phyloP scores from a whole-genome alignment of 2,797 vertebrate genomes.

The Periophthalmus magnuspinnatus region DNA sequence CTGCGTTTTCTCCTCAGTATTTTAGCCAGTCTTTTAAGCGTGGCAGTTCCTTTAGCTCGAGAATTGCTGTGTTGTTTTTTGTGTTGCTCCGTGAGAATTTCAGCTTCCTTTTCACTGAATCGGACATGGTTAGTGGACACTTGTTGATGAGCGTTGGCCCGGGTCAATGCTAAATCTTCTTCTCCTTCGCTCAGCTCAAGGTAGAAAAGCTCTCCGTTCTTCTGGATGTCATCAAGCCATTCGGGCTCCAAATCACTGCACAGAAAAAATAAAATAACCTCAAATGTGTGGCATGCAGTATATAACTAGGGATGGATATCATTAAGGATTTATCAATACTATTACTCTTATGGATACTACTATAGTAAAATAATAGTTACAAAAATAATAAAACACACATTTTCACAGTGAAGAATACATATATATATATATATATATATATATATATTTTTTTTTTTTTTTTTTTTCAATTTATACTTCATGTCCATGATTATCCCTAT shows the following conservation, averaged over 20 bases:
- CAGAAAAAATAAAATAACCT: not conserved
- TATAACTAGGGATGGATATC: not conserved
- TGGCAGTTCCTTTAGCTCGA: conserved; percentile 72
- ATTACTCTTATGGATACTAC: too few relatives aligned
- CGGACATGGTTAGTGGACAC: conserved; percentile 85
- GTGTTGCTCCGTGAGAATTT: conserved; percentile 84
- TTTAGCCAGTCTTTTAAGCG: conserved; percentile 84
- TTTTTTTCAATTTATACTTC: too few relatives aligned
- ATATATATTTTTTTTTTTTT: too few relatives aligned
- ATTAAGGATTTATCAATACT: too few relatives aligned
- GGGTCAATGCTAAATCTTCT: conserved; percentile 82
- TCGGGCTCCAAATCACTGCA: conserved; percentile 92
- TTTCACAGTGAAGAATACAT: too few relatives aligned
- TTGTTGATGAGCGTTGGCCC: conserved; percentile 62
- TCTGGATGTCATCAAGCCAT: conserved; percentile 93
- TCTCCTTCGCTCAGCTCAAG: conserved; percentile 93
- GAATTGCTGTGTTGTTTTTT: conserved; percentile 63
- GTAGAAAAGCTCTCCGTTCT: conserved; percentile 95
- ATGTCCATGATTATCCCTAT: too few relatives aligned
- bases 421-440: too few relatives aligned
- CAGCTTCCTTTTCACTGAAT: conserved; percentile 90
- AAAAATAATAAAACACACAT: too few relatives aligned
- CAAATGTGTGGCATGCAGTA: not conserved
- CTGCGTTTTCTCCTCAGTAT: conserved; percentile 83
- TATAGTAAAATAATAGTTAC: too few relatives aligned